phyloP scores from a whole-genome alignment of 2,113 vertebrate species.

The Leptodactylus fuscus region DNA sequence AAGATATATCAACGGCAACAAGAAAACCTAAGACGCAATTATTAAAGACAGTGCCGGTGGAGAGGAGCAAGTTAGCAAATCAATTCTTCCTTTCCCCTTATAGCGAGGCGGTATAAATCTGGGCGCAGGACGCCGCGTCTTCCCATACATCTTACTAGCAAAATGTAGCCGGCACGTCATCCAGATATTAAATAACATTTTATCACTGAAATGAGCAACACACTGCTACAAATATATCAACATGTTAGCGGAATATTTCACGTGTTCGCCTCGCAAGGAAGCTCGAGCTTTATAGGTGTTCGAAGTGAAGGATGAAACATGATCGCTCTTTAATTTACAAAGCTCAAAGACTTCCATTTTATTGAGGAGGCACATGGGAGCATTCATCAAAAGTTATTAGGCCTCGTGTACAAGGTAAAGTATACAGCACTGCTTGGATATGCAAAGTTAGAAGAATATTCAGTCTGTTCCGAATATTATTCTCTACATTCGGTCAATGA shows the following conservation, averaged over 20 bases:
- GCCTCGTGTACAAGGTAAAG: background rate
- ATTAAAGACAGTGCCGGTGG: slow-evolving; percentile 34
- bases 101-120: slow-evolving; percentile 46
- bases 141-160: slow-evolving; percentile 39
- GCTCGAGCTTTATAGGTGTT: background rate
- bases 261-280: background rate
- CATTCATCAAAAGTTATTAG: slow-evolving; percentile 5
- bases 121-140: background rate
- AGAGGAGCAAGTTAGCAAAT: slow-evolving; percentile 47
- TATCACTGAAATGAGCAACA: slow-evolving; percentile 50
- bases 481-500: too few relatives aligned
- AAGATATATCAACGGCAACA: slow-evolving; percentile 49
- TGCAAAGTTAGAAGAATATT: background rate
- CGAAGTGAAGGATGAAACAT: slow-evolving; percentile 26
- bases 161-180: slow-evolving; percentile 41
- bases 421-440: background rate
- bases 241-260: slow-evolving; percentile 29
- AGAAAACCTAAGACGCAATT: slow-evolving; percentile 38
- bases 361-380: background rate
- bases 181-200: slow-evolving; percentile 52
- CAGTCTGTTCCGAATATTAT: too few relatives aligned
- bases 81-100: slow-evolving; percentile 34
- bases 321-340: slow-evolving; percentile 37
- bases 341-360: background rate
- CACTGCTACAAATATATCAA: slow-evolving; percentile 52